A percentile compares a stretch with the other conserved stretches of the same genome.
phyloP scores from a whole-genome alignment of 2,113 vertebrate species.

The Myotis brandtii region DNA sequence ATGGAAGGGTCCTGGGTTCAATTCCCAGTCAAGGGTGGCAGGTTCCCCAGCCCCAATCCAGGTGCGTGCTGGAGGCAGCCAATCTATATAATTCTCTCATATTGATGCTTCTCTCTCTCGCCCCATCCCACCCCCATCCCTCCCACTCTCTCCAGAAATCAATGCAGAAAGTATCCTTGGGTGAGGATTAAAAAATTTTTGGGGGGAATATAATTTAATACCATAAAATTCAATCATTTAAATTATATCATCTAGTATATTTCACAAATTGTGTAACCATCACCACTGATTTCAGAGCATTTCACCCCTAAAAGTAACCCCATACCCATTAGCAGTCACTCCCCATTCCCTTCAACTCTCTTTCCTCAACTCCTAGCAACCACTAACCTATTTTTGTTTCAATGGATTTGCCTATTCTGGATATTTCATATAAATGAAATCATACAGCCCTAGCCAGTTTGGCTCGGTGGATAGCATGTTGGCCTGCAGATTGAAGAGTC shows the following conservation, averaged over 20 bases:
- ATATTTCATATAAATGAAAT: neutral
- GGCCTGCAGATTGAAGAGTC: no score
- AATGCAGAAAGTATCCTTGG: no score
- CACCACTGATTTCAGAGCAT: neutral
- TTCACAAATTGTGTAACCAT: neutral
- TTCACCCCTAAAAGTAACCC: neutral
- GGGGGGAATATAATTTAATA: neutral
- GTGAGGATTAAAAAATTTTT: neutral
- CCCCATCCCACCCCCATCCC: no score
- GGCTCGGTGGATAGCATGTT: no score
- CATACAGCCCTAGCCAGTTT: neutral
- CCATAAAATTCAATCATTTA: neutral
- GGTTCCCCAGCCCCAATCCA: no score
- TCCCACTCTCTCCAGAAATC: no score
- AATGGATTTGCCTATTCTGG: neutral
- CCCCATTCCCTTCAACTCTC: neutral
- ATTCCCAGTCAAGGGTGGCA: no score
- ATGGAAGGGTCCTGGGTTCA: no score
- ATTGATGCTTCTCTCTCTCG: no score
- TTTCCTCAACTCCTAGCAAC: neutral
- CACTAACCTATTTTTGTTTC: neutral
- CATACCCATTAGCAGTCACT: neutral
- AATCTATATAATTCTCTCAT: no score
- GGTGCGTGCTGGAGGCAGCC: no score
- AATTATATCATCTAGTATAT: neutral